Evolutionary conservation across 2,113 vertebrate genomes (phyloP), one percentile per base, ranked within the genome.

Genomic region (Odocoileus hemionus): DNA sequence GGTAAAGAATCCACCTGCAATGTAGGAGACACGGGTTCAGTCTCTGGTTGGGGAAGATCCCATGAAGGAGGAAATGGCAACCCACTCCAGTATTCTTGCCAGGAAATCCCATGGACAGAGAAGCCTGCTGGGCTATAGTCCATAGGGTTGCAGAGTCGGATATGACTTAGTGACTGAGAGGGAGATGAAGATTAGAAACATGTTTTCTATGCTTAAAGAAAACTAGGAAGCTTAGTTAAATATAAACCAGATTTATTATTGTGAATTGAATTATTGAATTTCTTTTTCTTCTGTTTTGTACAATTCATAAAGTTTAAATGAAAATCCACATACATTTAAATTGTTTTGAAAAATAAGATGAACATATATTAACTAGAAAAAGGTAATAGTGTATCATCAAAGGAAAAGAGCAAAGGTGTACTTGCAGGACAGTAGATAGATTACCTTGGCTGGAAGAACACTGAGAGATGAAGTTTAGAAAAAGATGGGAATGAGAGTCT

Each of bases 271-370:
- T 90, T 91, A 13, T 67, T 90, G 26, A 94, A 86, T 94, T 64
- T 89, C 7, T 91, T 88, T 93, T 92, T n/a, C 50, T 61, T 83
- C 25, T 60, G 25, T 76, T 94, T 55, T 90, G 25, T 96, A 57
- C 5, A 92, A 5, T 82, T 89, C 19, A 94, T 96, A 47, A 80
- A 94, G 70, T 47, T 89, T 94, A 95, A 92, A 47, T 94, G 33
- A 94, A 94, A 95, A 57, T 64, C 19, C 85, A 94, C 26, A 30
- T 76, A 25, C 17, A 87, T 58, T 97, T 94, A 52, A 91, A 43
- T 64, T 86, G 19, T 64, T 91, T 89, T 58, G 54, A 85, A 94
- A 96, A 97, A 58, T 74, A 54, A 36, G 8, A 57, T 74, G 39
- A 96, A 70, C 3, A 19, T 47, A 55, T 76, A 76, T 91, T 39